These are phyloP conservation scores for Adelosebastes latens DNA, from an alignment of 2,797 vertebrate species.

Conservation along the genomic window DNA sequence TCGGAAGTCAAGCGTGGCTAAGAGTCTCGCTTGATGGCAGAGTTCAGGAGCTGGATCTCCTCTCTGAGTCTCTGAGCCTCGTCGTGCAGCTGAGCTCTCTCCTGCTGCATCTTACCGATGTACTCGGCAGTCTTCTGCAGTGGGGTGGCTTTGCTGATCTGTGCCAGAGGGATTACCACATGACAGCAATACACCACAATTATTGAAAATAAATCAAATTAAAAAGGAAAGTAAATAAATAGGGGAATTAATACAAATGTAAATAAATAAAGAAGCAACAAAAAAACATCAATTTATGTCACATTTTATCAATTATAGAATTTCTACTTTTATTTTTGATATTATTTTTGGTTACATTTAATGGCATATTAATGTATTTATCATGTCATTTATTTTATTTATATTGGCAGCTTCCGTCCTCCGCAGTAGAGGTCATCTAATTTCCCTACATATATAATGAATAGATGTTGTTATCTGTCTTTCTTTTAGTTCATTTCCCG, in stretches of 20 bases:
- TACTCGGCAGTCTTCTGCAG: slow-evolving; percentile 97
- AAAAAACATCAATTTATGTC: background rate
- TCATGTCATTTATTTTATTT: background rate
- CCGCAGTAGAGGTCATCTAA: background rate
- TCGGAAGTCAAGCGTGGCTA: background rate
- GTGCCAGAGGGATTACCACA: slow-evolving; percentile 25
- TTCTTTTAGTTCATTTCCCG: slow-evolving; percentile 80
- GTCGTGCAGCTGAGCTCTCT: slow-evolving; percentile 91
- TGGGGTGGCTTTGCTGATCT: slow-evolving; percentile 97
- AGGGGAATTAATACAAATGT: background rate
- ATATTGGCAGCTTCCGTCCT: background rate
- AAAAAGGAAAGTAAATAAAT: background rate
- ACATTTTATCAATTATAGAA: background rate
- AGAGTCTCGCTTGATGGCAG: slow-evolving; percentile 90
- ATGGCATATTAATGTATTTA: background rate
- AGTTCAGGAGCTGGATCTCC: slow-evolving; percentile 92
- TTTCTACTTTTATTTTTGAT: background rate
- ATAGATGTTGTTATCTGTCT: background rate
- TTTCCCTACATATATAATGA: background rate
- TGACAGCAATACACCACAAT: background rate
- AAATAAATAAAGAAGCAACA: background rate
- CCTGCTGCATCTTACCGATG: slow-evolving; percentile 96
- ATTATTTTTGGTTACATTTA: background rate
- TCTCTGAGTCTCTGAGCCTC: slow-evolving; percentile 91
- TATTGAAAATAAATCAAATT: background rate